Conservation (phyloP, 30 jellyfish, hydroid and myxozoan species). For the Aurelia coerulea region DNA sequence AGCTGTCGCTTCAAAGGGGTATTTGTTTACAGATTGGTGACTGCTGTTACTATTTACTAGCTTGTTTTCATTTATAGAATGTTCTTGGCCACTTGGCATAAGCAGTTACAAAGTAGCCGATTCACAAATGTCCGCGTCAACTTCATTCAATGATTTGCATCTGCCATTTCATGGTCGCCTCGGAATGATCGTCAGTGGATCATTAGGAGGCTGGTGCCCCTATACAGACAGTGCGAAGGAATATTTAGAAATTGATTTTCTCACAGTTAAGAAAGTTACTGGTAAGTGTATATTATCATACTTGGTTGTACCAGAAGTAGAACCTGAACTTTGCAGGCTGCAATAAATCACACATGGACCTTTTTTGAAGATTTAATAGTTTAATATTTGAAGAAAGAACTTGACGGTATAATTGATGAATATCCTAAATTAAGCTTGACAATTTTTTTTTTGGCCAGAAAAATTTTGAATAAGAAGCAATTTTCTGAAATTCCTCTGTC, state of each 20-base stretch:
- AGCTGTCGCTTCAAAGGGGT: no score
- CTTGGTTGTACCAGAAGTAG: no score
- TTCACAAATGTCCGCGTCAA: slow-evolving; percentile 95
- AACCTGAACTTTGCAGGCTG: no score
- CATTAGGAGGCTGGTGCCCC: slow-evolving; percentile 99
- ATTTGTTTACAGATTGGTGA: background rate
- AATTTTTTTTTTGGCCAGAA: no score
- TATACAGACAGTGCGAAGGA: slow-evolving; percentile 78
- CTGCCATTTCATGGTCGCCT: slow-evolving; percentile 98
- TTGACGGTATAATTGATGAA: no score
- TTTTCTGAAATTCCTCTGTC: no score
- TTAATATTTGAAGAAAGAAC: no score
- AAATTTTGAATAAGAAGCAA: no score
- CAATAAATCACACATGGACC: no score
- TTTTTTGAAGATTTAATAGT: no score
- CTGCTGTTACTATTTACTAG: no score
- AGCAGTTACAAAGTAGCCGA: slow-evolving; percentile 84
- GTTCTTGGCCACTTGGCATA: slow-evolving; percentile 97
- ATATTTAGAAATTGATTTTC: slow-evolving; percentile 87
- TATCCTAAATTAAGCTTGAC: no score
- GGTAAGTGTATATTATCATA: slow-evolving; percentile 43
- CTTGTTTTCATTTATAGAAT: slow-evolving; percentile 50
- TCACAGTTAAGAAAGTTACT: slow-evolving; percentile 60
- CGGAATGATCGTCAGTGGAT: slow-evolving; percentile 74
- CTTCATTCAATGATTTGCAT: slow-evolving; percentile 97